Base-by-base conservation (phyloP, 2,888 invertebrate species). In the Agapostemon virescens region DNA sequence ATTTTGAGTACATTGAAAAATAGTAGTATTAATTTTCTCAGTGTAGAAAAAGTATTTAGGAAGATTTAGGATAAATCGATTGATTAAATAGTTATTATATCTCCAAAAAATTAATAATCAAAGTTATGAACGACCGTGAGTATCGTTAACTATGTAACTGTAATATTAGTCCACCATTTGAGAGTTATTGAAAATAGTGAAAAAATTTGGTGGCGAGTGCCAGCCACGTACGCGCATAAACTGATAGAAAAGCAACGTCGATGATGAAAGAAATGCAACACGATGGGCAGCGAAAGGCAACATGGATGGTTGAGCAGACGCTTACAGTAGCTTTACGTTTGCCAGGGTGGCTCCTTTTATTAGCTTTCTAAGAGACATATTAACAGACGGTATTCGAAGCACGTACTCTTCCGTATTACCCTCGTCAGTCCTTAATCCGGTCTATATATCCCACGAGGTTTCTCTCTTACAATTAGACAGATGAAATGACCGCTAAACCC, bases 401-500 rank as follows among this genome's bases (percentile, higher is more conserved):
- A 80, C 79, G 79, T 79, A 69, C 30, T 55, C 26, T 33, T 38
- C 36, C 42, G 74, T 67, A 69, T 80, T 74, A 79, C 66, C 80
- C 69, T 74, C 79, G 80, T 74, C 74, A 64, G 74, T 55, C 69
- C 58, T 79, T 79, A 79, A 79, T 79, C 66, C 79, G 49, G 61
- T 61, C 74, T 26, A 40, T 73, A 63, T 69, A 77, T 67, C 74
- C 68, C 64, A 23, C 9, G 38, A 67, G 63, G 55, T 52, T 75
- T 30, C 61, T 20, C 67, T 52, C n/a, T 30, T 36, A 61, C 77
- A 77, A 77, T 77, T 75, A 79, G 68, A 52, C 55, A 26, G 26
- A 17, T 30, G 61, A 71, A 61, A 75, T 61, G 67, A 55, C 45
- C 79, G 30, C 13, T 69, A 55, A 79, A 79, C 74, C 63, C 63